Conservation (phyloP, 30 jellyfish, hydroid and myxozoan genomes). For the Aurelia coerulea region DNA sequence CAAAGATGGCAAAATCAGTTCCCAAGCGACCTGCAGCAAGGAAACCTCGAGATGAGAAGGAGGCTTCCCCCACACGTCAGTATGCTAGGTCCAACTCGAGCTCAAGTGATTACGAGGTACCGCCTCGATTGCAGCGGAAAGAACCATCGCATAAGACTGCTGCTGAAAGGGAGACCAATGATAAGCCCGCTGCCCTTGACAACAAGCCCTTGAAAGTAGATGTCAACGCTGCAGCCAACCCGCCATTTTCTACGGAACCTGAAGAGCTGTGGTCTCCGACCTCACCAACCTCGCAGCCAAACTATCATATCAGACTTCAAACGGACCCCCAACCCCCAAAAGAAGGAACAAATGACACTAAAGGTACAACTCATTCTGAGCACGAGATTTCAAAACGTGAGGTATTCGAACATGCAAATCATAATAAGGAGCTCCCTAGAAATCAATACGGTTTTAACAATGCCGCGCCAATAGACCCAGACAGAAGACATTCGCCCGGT, state of each 20-base stretch:
- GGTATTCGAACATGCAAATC: too few relatives aligned
- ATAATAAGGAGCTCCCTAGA: too few relatives aligned
- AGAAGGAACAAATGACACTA: neutral
- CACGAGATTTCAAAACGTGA: too few relatives aligned
- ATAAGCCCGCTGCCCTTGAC: too few relatives aligned
- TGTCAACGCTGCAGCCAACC: neutral
- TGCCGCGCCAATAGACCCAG: too few relatives aligned
- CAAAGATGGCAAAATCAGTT: neutral
- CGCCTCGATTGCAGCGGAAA: conserved; percentile 20
- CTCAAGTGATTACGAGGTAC: neutral
- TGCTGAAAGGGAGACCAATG: conserved; percentile 1
- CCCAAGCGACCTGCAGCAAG: neutral
- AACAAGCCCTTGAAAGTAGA: neutral
- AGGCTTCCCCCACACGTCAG: too few relatives aligned
- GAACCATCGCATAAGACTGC: neutral
- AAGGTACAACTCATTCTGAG: too few relatives aligned
- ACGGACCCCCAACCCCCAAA: neutral
- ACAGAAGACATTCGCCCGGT: neutral
- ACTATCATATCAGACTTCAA: neutral
- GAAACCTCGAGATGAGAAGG: neutral
- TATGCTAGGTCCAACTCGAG: neutral
- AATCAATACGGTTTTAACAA: too few relatives aligned
- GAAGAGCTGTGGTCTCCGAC: conserved; percentile 68
- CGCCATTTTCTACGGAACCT: conserved; percentile 10
- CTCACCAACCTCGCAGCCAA: conserved; percentile 6